phyloP scores from a whole-genome alignment of 92 coral and sea anemone species.

The Heteractis magnifica region DNA sequence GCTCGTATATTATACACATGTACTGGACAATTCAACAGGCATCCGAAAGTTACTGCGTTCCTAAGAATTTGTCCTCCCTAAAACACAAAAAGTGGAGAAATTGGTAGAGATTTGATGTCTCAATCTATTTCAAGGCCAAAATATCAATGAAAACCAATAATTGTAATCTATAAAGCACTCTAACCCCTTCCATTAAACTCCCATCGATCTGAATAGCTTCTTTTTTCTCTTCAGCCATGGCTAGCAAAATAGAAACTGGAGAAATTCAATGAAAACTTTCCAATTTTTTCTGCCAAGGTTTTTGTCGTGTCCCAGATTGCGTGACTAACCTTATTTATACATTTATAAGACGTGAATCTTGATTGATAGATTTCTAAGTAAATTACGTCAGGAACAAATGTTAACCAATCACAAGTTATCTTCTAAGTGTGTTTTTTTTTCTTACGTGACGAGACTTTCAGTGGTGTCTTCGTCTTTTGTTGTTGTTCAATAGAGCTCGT shows the following conservation, averaged over 20 bases:
- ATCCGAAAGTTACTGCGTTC: constrained; percentile 74
- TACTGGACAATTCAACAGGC: constrained; percentile 66
- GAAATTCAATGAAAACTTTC: not conserved
- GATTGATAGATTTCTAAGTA: not conserved
- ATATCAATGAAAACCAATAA: not conserved
- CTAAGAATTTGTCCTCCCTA: constrained; percentile 78
- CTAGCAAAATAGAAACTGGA: not conserved
- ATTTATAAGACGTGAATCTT: not conserved
- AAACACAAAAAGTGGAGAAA: not conserved
- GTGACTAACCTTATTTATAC: not conserved
- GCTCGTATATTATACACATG: constrained; percentile 74
- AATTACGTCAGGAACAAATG: not conserved
- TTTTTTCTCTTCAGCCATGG: constrained; percentile 53
- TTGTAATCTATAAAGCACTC: constrained; percentile 6
- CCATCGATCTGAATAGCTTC: constrained; percentile 65
- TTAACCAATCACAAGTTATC: not conserved
- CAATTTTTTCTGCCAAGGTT: not conserved
- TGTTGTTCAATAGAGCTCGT: not conserved
- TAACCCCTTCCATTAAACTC: constrained; percentile 87
- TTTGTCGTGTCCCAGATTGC: not conserved
- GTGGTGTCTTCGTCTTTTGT: not conserved
- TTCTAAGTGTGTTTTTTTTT: not conserved
- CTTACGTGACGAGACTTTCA: not conserved
- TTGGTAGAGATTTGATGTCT: not conserved
- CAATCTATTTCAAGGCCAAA: not conserved